phyloP scores from a whole-genome alignment of 1,140 invertebrate species.

The Drosophila teissieri region DNA sequence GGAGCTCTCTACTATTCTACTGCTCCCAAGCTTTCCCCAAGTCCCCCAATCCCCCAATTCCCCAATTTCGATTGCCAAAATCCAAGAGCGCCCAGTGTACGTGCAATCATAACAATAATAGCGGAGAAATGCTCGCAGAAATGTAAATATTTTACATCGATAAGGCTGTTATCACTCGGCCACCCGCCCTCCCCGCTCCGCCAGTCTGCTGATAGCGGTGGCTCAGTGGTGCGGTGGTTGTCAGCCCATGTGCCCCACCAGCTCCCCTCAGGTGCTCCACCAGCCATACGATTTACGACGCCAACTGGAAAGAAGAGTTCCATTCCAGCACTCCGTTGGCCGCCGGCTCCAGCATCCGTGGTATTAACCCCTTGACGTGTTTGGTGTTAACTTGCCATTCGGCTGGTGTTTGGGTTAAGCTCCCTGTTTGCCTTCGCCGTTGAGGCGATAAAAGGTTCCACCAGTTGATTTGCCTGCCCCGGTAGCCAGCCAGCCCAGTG shows the following conservation, averaged over 20 bases:
- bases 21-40: not conserved
- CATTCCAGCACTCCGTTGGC: not conserved
- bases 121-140: slow-evolving; percentile 65
- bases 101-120: slow-evolving; percentile 34
- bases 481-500: slow-evolving; percentile 57
- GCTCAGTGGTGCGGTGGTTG: slow-evolving; percentile 20
- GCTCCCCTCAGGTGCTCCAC: slow-evolving; percentile 7
- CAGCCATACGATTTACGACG: slow-evolving; percentile 54
- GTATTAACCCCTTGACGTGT: slow-evolving; percentile 81
- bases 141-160: slow-evolving; percentile 84
- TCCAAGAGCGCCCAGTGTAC: slow-evolving; percentile 11
- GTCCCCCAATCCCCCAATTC: not conserved
- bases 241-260: slow-evolving; percentile 51
- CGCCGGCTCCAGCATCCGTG: slow-evolving; percentile 39
- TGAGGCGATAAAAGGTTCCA: slow-evolving; percentile 64
- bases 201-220: slow-evolving; percentile 50
- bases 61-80: slow-evolving; percentile 16
- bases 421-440: slow-evolving; percentile 67
- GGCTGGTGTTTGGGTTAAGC: slow-evolving; percentile 82
- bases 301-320: not conserved
- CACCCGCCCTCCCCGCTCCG: not conserved
- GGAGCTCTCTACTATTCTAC: not conserved
- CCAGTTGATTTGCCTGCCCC: slow-evolving; percentile 58
- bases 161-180: slow-evolving; percentile 47
- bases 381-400: slow-evolving; percentile 80